Conservation (phyloP, 2,113 vertebrate genomes). For the Elaphurus davidianus region DNA sequence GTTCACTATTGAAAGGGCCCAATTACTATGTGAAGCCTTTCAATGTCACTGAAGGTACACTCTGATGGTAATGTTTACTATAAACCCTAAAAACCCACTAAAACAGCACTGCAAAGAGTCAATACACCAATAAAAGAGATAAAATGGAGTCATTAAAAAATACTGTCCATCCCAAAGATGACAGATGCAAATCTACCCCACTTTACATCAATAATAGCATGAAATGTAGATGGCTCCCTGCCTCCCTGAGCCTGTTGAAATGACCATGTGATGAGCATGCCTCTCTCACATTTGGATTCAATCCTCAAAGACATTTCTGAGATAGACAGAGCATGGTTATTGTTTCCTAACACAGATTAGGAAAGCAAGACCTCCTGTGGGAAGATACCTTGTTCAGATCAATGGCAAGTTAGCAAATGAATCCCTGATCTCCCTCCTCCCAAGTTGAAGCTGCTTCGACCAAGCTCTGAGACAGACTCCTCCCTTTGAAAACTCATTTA, state of each 20-base stretch:
- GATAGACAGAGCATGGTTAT: background rate
- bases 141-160: slow-evolving; percentile 26
- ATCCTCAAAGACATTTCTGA: slow-evolving; percentile 22
- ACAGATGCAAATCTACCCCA: background rate
- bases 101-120: background rate
- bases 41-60: background rate
- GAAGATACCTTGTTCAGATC: background rate
- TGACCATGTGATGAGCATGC: background rate
- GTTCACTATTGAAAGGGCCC: background rate
- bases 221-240: slow-evolving; percentile 15
- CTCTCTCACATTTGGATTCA: slow-evolving; percentile 20
- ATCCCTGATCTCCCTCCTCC: background rate
- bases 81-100: background rate
- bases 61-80: background rate
- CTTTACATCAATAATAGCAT: background rate
- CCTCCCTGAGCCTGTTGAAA: background rate
- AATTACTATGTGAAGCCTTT: background rate
- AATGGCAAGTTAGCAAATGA: slow-evolving; percentile 20
- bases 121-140: background rate
- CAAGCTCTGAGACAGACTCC: slow-evolving; percentile 6
- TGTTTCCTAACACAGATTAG: background rate
- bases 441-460: slow-evolving; percentile 4
- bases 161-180: background rate
- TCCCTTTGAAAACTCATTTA: slow-evolving; percentile 44
- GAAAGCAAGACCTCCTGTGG: background rate